Evolutionary conservation across 2,797 vertebrate genomes (phyloP), one percentile per base, ranked within the genome.

Genomic region (Platalea minor): DNA sequence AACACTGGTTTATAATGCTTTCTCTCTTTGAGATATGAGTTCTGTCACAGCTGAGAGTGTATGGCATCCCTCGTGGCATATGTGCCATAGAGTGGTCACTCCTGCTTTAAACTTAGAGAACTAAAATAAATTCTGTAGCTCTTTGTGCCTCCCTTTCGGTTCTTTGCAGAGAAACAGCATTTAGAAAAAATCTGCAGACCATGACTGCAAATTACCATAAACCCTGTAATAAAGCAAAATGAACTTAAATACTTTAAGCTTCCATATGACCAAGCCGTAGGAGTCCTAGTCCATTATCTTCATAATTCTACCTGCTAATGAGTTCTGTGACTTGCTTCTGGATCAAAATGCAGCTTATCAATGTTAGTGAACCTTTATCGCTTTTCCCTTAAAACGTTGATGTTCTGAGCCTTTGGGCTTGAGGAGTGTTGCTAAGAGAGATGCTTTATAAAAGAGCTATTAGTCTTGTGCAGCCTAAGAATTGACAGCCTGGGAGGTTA

Each of bases 401-500:
- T 93, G 87, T 91, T 95, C 96, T 96, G 88, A 31, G 57, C 75
- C 93, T 97, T 92, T 93, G 93, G 95, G 77, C 78, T 96, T 91
- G 75, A 83, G 88, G 35, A 96, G 35, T 35, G 37, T 65, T 91
- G 65, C 54, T 95, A 57, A 96, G 93, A 97, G 76, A 96, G 93
- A 85, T 81, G 79, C 80, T 97, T 95, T 95, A 81, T 93, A 96
- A 95, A 96, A 97, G 91, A 95, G 69, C 82, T 94, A 95, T 97
- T 97, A 96, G 78, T 97, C 85, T 97, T 94, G 53, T 94, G 86
- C 92, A 96, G 91, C 88, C 91, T 96, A 89, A 95, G 89, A 82
- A 97, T 91, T 97, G 97, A 98, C 97, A 98, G 96, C 65, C 89
- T 95, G 57, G 77, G 93, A 97, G 78, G 93, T 91, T 97, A 89